Conservation (phyloP, 1,140 invertebrate species). For the Berghia stephanieae region DNA sequence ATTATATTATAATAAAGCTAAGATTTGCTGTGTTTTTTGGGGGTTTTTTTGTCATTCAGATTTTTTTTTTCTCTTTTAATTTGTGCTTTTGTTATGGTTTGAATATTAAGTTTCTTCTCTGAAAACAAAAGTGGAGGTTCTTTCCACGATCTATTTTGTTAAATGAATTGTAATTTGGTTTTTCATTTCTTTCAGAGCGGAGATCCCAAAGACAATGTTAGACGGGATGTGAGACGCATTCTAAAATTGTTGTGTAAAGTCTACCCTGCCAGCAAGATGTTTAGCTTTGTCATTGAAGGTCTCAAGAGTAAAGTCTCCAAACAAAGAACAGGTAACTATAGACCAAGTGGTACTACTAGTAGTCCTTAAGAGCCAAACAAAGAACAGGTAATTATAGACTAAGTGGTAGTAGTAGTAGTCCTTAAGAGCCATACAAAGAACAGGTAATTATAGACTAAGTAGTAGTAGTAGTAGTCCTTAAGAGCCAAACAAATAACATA, state of each 20-base stretch:
- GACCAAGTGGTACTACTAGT: not conserved
- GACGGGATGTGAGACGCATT: slow-evolving; percentile 85
- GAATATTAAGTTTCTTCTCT: no score
- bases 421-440: slow-evolving; percentile 89
- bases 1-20: no score
- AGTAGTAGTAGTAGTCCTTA: not conserved
- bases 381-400: slow-evolving; percentile 75
- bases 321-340: slow-evolving; percentile 81
- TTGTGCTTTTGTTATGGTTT: no score
- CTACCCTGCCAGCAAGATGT: slow-evolving; percentile 90
- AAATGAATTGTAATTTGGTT: no score
- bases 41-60: no score
- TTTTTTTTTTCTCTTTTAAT: no score
- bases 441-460: slow-evolving; percentile 70
- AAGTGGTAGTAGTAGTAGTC: not conserved
- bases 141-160: no score
- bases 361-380: slow-evolving; percentile 82
- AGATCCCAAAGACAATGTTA: slow-evolving; percentile 91
- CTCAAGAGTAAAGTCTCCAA: slow-evolving; percentile 96
- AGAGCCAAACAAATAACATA: slow-evolving; percentile 90
- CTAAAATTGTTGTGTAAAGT: slow-evolving; percentile 86
- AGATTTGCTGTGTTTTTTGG: no score
- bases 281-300: slow-evolving; percentile 90
- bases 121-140: no score
- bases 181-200: slow-evolving; percentile 79